These are phyloP conservation scores for Protobothrops mucrosquamatus DNA, from an alignment of 2,113 vertebrate species.

Conservation along the genomic window DNA sequence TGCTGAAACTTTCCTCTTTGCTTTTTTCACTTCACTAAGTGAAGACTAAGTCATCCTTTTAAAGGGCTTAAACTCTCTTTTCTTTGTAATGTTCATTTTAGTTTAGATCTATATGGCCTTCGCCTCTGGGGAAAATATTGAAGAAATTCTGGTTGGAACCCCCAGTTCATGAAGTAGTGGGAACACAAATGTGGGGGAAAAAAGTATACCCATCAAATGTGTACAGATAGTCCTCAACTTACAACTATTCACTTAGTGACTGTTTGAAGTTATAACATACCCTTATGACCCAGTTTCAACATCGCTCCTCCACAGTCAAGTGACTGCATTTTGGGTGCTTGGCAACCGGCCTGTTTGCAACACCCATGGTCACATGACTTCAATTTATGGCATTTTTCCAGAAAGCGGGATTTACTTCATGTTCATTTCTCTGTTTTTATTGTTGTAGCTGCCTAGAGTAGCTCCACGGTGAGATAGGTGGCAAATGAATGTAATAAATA, in stretches of 20 bases:
- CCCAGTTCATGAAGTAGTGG: neutral
- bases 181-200: neutral
- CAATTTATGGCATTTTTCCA: neutral
- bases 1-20: neutral
- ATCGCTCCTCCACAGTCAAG: neutral
- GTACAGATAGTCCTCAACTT: neutral
- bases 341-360: neutral
- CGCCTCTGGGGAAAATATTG: neutral
- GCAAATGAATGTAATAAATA: neutral
- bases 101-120: neutral
- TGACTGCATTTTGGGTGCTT: neutral
- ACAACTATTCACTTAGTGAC: neutral
- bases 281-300: neutral
- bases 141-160: neutral
- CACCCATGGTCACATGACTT: neutral
- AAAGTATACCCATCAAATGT: neutral
- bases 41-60: neutral
- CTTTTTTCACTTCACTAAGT: neutral
- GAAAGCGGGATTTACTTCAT: neutral
- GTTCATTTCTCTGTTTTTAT: neutral
- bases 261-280: neutral
- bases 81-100: neutral
- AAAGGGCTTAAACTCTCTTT: neutral
- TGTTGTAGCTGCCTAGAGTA: neutral
- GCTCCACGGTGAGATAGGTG: neutral